A percentile compares a stretch with the other conserved stretches of the same genome.
phyloP scores from a whole-genome alignment of 1,140 invertebrate species.

The Drosophila nigrodunni region DNA sequence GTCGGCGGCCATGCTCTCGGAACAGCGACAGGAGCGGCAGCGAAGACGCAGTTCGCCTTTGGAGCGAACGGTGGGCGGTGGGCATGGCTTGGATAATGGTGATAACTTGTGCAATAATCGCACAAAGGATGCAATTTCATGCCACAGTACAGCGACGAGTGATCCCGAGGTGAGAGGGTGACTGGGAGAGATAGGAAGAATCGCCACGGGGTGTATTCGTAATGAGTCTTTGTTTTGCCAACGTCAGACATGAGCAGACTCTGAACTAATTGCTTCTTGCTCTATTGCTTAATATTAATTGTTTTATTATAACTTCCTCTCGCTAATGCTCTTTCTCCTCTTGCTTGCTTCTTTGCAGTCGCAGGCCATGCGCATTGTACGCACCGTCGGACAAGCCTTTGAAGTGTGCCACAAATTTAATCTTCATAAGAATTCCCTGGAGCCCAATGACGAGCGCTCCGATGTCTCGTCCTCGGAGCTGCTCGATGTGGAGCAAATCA shows the following conservation, averaged over 20 bases:
- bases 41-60: slow-evolving; percentile 73
- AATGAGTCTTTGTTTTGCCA: slow-evolving; percentile 48
- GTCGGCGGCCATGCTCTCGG: slow-evolving; percentile 53
- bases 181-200: too few species aligned
- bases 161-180: slow-evolving; percentile 67
- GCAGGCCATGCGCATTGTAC: slow-evolving; percentile 98
- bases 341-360: slow-evolving; percentile 89
- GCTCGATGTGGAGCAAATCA: slow-evolving; percentile 81
- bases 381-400: slow-evolving; percentile 99
- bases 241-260: slow-evolving; percentile 12
- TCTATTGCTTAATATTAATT: slow-evolving; percentile 31
- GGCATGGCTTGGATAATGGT: slow-evolving; percentile 46
- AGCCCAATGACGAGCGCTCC: slow-evolving; percentile 88
- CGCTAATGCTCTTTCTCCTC: neutral
- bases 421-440: slow-evolving; percentile 85
- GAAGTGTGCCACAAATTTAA: slow-evolving; percentile 99
- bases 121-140: slow-evolving; percentile 70
- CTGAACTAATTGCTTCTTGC: slow-evolving; percentile 21
- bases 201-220: slow-evolving; percentile 54
- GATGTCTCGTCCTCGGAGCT: slow-evolving; percentile 87
- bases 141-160: slow-evolving; percentile 53
- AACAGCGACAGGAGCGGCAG: slow-evolving; percentile 52
- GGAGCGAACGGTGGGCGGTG: slow-evolving; percentile 40
- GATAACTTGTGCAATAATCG: slow-evolving; percentile 77
- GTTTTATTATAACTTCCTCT: slow-evolving; percentile 14